Evolutionary conservation across 2,113 vertebrate species (phyloP).

Genomic region (Taurulus bubalis): DNA sequence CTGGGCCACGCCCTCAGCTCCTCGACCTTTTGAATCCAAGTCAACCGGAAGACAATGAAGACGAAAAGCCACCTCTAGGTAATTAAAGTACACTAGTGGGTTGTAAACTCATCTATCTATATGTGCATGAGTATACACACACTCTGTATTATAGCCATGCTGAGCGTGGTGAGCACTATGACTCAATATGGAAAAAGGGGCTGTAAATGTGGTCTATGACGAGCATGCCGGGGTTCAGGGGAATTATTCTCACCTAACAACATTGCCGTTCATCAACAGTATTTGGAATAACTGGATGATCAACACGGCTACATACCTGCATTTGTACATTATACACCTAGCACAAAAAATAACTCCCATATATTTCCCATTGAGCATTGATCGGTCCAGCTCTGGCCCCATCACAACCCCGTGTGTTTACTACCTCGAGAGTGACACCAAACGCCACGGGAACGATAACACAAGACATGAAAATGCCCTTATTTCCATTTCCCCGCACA

Average conservation of each 20-base stretch:
- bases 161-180: constrained; percentile 7
- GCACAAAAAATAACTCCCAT: not conserved
- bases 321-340: not conserved
- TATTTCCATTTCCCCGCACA: constrained; percentile 39
- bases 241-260: constrained; percentile 1
- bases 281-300: not conserved
- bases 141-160: constrained; percentile 33
- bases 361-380: not conserved
- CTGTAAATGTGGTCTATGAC: constrained; percentile 18
- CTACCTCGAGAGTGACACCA: not conserved
- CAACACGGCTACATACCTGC: not conserved
- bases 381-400: not conserved
- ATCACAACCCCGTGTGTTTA: not conserved
- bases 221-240: not conserved
- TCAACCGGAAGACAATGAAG: constrained; percentile 34
- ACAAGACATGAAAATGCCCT: constrained; percentile 18
- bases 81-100: constrained; percentile 33
- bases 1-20: not conserved
- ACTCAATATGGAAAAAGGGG: constrained; percentile 35
- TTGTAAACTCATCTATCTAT: not conserved
- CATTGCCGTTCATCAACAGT: not conserved
- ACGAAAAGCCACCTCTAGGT: not conserved
- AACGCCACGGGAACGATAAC: constrained; percentile 27
- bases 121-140: not conserved
- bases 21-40: constrained; percentile 37